Evolutionary conservation across 2,888 invertebrate genomes (phyloP), one percentile per base, ranked within the genome.

Genomic region (Papilio gigon): DNA sequence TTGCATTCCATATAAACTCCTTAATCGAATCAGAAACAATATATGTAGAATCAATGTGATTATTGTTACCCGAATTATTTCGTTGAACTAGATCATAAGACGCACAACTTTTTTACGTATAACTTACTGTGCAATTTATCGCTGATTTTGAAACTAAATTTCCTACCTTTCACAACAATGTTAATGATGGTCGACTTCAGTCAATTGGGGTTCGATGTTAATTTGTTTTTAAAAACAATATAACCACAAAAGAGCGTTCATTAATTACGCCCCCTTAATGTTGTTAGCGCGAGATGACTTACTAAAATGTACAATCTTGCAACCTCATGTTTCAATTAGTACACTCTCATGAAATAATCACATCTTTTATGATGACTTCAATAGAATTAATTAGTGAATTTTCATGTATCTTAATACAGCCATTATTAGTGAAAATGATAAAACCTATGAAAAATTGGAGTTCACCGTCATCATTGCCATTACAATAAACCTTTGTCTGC

Each of bases 221-320:
- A 27, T 53, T 53, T 27, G n/a, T 27, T 27, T 53, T 53, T n/a
- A n/a, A 8, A 53, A 53, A 27, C 53, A 53, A 53, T n/a, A n/a
- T 53, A 53, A 30, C n/a, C 53, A 30, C 1, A 53, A 27, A 53
- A n/a, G n/a, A n/a, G 27, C 8, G n/a, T 27, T 53, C n/a, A 30
- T 53, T 53, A 53, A 53, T 53, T 30, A 30, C 53, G 27, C 14
- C 30, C 53, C 53, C n/a, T 53, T 53, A 25, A 50, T 53, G 27
- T 9, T 27, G 25, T 22, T 25, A n/a, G n/a, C 9, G 9, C 27
- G 27, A 53, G 27, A 27, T 53, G 53, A 53, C 53, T 53, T 53
- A 27, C 53, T 53, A 53, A 53, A 53, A 50, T 27, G 11, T 53
- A 27, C n/a, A 27, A 53, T 27, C 53, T 22, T 53, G 53, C 53